These are phyloP conservation scores for Cryptophagus acutangulus DNA, from an alignment of 2,888 invertebrate genomes.

Conservation along the genomic window DNA sequence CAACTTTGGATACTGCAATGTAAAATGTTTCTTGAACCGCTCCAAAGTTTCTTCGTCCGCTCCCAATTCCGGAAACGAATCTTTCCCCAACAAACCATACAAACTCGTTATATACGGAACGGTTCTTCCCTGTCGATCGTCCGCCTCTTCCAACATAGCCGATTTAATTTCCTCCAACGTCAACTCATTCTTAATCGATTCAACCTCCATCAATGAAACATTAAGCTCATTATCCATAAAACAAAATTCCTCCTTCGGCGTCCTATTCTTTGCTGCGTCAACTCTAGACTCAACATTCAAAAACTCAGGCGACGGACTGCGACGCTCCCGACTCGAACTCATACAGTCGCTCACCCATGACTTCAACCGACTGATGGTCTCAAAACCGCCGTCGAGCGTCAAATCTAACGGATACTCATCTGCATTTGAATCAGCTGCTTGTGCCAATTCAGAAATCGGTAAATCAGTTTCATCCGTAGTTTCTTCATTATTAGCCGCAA, in stretches of 20 bases:
- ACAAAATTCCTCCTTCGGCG: conserved; percentile 4
- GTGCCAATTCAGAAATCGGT: background rate
- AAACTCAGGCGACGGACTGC: conserved; percentile 33
- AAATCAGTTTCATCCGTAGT: background rate
- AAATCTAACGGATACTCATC: conserved; percentile 17
- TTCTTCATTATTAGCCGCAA: too few species aligned
- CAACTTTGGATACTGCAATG: conserved; percentile 19
- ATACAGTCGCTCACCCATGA: conserved; percentile 32
- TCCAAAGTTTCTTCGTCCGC: conserved; percentile 34
- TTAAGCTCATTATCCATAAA: background rate
- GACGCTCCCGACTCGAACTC: conserved; percentile 21
- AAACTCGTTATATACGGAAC: conserved; percentile 35
- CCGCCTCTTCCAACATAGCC: conserved; percentile 27
- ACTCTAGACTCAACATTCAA: conserved; percentile 11
- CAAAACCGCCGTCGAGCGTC: background rate
- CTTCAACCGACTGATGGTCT: conserved; percentile 27
- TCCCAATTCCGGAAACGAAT: conserved; percentile 18
- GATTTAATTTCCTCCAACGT: conserved; percentile 29
- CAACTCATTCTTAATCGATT: conserved; percentile 12
- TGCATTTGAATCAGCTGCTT: conserved; percentile 7
- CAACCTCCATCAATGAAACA: conserved; percentile 7
- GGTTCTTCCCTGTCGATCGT: conserved; percentile 23
- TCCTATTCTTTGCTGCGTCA: conserved; percentile 3
- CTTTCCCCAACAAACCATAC: conserved; percentile 27
- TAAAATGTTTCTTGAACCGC: conserved; percentile 38